Base-by-base conservation (phyloP, 2,113 vertebrate genomes). In the Lonchura striata region DNA sequence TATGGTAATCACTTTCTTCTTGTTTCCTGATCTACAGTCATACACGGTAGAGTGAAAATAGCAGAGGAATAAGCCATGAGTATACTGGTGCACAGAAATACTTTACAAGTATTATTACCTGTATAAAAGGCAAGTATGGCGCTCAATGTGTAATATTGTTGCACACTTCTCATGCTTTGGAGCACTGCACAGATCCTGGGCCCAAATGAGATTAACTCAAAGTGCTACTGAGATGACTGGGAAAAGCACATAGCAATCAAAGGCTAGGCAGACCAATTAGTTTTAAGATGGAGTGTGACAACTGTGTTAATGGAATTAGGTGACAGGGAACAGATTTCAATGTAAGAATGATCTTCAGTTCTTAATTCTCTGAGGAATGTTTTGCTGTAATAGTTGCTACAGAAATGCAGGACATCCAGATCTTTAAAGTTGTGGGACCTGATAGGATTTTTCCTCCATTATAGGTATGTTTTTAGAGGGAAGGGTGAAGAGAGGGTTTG, bases 261-360 rank as follows among this genome's bases (percentile, higher is more conserved):
- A 7, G 25, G 13, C 59, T 65, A 24, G 27, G 59, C 18, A 41
- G 39, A 20, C 46, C 80, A 46, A 59, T 6, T 64, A 18, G 35
- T n/a, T 28, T 83, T 86, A 80, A 53, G 35, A n/a, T 30, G 35
- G 30, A 28, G 6, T 23, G 7, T 63, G 28, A 66, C 68, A 71
- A 42, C 31, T 74, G 8, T 31, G 10, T 74, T 90, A 78, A 46
- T 84, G 50, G 22, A 33, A 59, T 87, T 63, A 59, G 65, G 15
- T 66, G 37, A 28, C 1, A 2, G 39, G 52, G 21, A 79, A 33
- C 4, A 25, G 28, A 75, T 7, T 46, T 84, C 0, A 1, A 6
- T 47, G 18, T 24, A 21, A 44, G 41, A 82, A 46, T 39, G 42
- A 30, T 53, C 15, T 78, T 84, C 3, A 3, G 13, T 52, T 85